Evolutionary conservation across 1,140 invertebrate genomes (phyloP).

Genomic region (Drepana arcuata): DNA sequence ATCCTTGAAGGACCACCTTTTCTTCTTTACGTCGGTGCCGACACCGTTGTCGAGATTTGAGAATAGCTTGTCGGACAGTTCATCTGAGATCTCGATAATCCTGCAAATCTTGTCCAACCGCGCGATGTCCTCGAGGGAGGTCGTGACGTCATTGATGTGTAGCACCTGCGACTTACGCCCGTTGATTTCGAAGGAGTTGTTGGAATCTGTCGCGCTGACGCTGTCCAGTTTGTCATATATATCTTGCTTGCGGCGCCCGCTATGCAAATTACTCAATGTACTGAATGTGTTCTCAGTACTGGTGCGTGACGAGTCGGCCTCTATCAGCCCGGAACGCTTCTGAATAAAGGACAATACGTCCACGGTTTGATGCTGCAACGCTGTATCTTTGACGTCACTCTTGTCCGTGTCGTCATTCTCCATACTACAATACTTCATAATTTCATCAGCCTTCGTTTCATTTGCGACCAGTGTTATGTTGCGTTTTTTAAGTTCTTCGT

Average conservation of each 20-base stretch:
- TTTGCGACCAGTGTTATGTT: conserved; percentile 8
- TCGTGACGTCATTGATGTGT: conserved; percentile 48
- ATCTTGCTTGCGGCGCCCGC: conserved; percentile 19
- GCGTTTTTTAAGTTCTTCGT: conserved; percentile 10
- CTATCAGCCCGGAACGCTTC: too few species aligned
- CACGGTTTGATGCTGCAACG: too few species aligned
- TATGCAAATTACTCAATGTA: conserved; percentile 12
- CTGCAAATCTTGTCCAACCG: conserved; percentile 56
- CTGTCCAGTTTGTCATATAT: conserved; percentile 61
- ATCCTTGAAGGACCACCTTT: conserved; percentile 60
- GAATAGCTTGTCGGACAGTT: conserved; percentile 53
- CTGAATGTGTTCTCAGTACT: conserved; percentile 12
- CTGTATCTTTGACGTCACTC: not conserved
- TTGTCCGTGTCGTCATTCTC: not conserved
- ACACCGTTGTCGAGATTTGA: conserved; percentile 25
- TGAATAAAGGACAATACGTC: too few species aligned
- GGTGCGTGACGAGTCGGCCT: too few species aligned
- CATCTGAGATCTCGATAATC: conserved; percentile 64
- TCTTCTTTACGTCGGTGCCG: conserved; percentile 10
- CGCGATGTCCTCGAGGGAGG: conserved; percentile 47
- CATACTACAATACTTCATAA: not conserved
- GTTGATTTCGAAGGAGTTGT: conserved; percentile 46
- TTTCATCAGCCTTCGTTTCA: not conserved
- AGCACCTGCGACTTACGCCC: conserved; percentile 54
- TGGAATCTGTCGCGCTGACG: conserved; percentile 39